phyloP scores from a whole-genome alignment of 2,113 vertebrate species.

The Platysteira castanea region DNA sequence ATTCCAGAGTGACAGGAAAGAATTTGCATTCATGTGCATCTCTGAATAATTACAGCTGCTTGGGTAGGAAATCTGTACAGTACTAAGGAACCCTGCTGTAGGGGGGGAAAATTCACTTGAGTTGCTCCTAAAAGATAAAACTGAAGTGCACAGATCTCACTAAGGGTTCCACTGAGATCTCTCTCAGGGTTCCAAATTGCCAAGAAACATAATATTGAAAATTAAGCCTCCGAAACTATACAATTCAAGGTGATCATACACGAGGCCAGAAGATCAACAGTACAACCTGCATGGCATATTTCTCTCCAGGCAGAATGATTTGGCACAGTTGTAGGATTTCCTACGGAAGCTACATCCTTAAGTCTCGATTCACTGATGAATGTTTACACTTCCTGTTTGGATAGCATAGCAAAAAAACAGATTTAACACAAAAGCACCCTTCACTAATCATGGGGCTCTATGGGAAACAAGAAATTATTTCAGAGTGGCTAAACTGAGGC shows the following conservation, averaged over 20 bases:
- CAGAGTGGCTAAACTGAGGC: background rate
- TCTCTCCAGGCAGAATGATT: background rate
- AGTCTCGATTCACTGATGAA: background rate
- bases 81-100: background rate
- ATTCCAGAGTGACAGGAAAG: slow-evolving; percentile 46
- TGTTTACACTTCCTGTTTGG: slow-evolving; percentile 57
- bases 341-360: slow-evolving; percentile 53
- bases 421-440: background rate
- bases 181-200: background rate
- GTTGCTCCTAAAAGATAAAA: background rate
- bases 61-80: background rate
- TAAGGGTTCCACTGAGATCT: background rate
- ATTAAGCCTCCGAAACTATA: background rate
- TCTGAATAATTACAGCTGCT: slow-evolving; percentile 63
- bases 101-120: background rate
- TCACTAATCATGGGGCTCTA: background rate
- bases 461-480: background rate
- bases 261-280: background rate
- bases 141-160: background rate
- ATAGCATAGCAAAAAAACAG: background rate
- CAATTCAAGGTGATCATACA: rapidly evolving
- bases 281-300: background rate
- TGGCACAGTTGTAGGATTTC: slow-evolving; percentile 34
- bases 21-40: slow-evolving; percentile 51
- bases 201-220: background rate